These are phyloP conservation scores for Manacus vitellinus DNA, from an alignment of 2,113 vertebrate species.

Conservation along the genomic window DNA sequence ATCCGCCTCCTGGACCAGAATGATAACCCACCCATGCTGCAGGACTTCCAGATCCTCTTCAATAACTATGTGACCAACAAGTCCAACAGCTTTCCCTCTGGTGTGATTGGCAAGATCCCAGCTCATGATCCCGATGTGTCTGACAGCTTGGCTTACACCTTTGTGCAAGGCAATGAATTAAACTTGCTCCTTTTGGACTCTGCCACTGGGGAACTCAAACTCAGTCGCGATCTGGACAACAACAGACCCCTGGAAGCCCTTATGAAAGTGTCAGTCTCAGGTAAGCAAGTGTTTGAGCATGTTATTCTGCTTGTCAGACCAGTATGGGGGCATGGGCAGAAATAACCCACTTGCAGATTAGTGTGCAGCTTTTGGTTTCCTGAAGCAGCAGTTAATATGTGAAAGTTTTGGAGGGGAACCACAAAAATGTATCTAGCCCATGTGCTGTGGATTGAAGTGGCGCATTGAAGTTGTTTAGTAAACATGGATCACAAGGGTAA, in stretches of 20 bases:
- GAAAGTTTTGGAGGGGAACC: background rate
- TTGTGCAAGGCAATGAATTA: constrained; percentile 92
- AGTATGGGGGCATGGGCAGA: background rate
- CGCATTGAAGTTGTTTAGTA: background rate
- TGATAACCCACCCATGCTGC: constrained; percentile 87
- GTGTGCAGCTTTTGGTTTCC: background rate
- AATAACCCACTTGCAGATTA: background rate
- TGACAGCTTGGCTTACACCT: constrained; percentile 89
- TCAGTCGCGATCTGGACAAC: constrained; percentile 91
- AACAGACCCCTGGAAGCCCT: constrained; percentile 91
- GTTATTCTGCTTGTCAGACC: background rate
- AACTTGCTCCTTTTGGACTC: constrained; percentile 87
- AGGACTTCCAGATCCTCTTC: constrained; percentile 96
- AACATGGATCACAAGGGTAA: background rate
- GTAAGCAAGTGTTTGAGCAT: constrained; percentile 64
- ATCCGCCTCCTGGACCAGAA: constrained; percentile 90
- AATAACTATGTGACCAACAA: constrained; percentile 97
- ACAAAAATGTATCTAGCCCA: background rate
- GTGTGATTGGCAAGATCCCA: constrained; percentile 92
- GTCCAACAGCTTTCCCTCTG: constrained; percentile 93
- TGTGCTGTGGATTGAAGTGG: constrained; percentile 7
- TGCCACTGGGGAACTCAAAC: constrained; percentile 87
- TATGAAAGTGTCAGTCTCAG: constrained; percentile 92
- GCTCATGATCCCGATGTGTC: constrained; percentile 93
- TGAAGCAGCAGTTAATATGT: background rate